These are phyloP conservation scores for Parnassius orleans DNA, from an alignment of 2,888 invertebrate genomes.

Conservation along the genomic window DNA sequence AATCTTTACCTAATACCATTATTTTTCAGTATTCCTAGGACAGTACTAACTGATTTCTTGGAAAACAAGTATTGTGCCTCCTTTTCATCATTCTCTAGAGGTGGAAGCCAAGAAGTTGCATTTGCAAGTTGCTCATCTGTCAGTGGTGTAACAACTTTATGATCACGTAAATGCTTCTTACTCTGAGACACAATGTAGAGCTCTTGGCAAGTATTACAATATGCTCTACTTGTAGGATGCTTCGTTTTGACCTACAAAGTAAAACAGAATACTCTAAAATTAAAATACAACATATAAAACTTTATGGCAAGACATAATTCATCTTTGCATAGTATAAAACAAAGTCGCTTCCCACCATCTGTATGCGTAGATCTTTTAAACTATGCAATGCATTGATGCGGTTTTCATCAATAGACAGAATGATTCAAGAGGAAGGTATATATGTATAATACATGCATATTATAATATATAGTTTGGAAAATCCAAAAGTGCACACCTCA, in stretches of 20 bases:
- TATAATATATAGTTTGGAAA: too few species aligned
- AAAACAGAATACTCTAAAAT: constrained; percentile 5
- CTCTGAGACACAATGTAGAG: constrained; percentile 66
- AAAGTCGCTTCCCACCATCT: too few species aligned
- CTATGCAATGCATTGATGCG: too few species aligned
- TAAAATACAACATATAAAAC: not conserved
- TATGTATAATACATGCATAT: too few species aligned
- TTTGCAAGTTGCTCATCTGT: constrained; percentile 80
- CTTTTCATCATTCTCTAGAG: constrained; percentile 86
- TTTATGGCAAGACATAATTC: too few species aligned
- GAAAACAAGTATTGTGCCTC: constrained; percentile 95
- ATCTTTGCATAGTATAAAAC: too few species aligned
- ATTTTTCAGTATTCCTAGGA: constrained; percentile 82
- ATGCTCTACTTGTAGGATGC: constrained; percentile 74
- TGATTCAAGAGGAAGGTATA: too few species aligned
- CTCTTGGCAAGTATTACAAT: constrained; percentile 83
- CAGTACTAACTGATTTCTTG: constrained; percentile 82
- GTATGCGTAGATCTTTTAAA: too few species aligned
- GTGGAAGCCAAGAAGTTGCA: constrained; percentile 85
- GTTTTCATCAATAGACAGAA: too few species aligned
- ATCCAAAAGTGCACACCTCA: too few species aligned
- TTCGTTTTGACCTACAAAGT: constrained; percentile 63
- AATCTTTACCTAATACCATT: constrained; percentile 79
- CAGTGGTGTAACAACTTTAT: constrained; percentile 71
- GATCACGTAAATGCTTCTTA: constrained; percentile 80